phyloP scores from a whole-genome alignment of 2,797 vertebrate species.

The Nannoperca obscura region DNA sequence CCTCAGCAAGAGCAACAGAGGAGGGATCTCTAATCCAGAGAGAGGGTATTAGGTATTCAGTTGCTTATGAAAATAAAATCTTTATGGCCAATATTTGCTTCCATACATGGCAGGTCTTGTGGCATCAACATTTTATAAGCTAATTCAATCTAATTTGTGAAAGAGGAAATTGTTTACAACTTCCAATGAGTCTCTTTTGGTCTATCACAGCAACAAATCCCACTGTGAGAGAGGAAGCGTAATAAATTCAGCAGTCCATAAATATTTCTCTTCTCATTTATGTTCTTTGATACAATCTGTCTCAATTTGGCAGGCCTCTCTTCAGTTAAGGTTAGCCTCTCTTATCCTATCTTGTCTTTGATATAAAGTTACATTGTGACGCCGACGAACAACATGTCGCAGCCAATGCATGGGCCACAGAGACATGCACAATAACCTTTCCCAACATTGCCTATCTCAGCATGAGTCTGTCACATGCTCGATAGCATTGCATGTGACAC shows the following conservation, averaged over 20 bases:
- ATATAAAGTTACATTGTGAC: slow-evolving; percentile 79
- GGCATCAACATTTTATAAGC: neutral
- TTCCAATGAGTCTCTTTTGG: neutral
- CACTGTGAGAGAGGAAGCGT: neutral
- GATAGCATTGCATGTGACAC: slow-evolving; percentile 92
- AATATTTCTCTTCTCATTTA: slow-evolving; percentile 37
- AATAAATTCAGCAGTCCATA: slow-evolving; percentile 16
- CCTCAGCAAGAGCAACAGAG: no score
- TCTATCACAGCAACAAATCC: neutral
- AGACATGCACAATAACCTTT: slow-evolving; percentile 93
- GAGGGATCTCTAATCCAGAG: no score
- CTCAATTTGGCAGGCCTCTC: slow-evolving; percentile 40
- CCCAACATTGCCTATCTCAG: slow-evolving; percentile 90
- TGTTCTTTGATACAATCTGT: slow-evolving; percentile 30
- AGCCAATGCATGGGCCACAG: slow-evolving; percentile 87
- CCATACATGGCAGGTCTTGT: neutral
- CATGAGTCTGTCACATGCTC: slow-evolving; percentile 92
- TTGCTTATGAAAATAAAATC: neutral
- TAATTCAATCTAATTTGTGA: neutral
- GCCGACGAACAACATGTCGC: slow-evolving; percentile 90
- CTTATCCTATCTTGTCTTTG: slow-evolving; percentile 49
- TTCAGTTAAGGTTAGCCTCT: slow-evolving; percentile 43
- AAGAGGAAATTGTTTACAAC: slow-evolving; percentile 10
- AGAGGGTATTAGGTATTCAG: no score
- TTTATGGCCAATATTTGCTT: neutral